Base-by-base conservation (phyloP, 2,888 invertebrate genomes). In the Eretmocerus hayati region DNA sequence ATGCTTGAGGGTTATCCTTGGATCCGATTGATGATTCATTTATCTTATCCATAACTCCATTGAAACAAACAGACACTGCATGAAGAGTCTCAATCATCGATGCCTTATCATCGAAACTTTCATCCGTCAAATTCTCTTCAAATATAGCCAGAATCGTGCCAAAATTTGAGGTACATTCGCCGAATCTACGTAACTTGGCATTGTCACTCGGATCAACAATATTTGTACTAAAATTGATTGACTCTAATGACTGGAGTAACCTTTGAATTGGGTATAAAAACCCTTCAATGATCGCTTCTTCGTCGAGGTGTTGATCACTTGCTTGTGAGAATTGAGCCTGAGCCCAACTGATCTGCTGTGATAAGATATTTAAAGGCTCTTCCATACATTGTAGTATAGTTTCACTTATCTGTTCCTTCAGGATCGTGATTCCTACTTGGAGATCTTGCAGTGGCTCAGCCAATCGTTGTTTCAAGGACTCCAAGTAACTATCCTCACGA, bases 221-320 rank as follows among this genome's bases (percentile, higher is more conserved):
- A 1, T 43, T 22, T 36, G 55, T 48, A 4, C 18, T 42, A 19
- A 54, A 44, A 8, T 58, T 60, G 4, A 65, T 36, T 15, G 50
- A 42, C 30, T 55, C 59, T 32, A 70, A 56, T 3, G 67, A 61
- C 1, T 60, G 60, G 3, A 58, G 53, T 22, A 71, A 58, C 30
- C 60, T 61, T 56, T 69, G 66, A 1, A 61, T 57, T 8, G 70
- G 70, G 50, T 66, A 66, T 16, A 70, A 41, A 33, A 71, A 69
- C 20, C 67, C 69, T 56, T 71, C 69, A 9, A 69, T 59, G 15
- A 70, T 65, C 1, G 63, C 65, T 50, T 70, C 70, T 38, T 67
- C 67, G 39, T 69, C 69, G 9, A 64, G 52, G 3, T 59, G 52
- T 45, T 64, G 65, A 19, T 61, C 62, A 2, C 50, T 50, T 3